Base-by-base conservation (phyloP, 1,140 invertebrate genomes). In the Apis florea region DNA sequence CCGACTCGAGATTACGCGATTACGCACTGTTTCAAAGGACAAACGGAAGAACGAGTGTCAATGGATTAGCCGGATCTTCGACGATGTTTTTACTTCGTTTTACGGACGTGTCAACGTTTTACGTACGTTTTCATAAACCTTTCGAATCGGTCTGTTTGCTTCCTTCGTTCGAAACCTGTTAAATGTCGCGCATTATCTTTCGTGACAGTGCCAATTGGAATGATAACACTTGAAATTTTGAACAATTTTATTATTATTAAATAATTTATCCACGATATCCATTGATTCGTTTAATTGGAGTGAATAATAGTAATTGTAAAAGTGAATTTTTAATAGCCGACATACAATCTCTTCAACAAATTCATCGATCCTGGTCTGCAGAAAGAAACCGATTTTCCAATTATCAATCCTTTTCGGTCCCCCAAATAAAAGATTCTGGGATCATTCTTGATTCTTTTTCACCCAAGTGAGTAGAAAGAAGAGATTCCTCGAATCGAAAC, bases 1-100 rank as follows among this genome's bases (percentile, higher is more conserved):
- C 31, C 31, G 24, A 10, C 68, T 49, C 64, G 31, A 59, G 74
- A 83, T 69, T 59, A 68, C 73, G 21, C 49, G 49, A 72, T 71
- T 56, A 51, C 63, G 77, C 54, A 31, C 24, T 19, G 31, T 70
- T n/a, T 31, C 26, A 5, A n/a, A n/a, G 40, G 21, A 1, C 51
- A 31, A 40, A 8, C 26, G 19, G 76, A 9, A n/a, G n/a, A 17
- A 24, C n/a, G 31, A n/a, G 47, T 63, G 77, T 49, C 75, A 26
- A 68, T 40, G 67, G 17, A 59, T 71, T 21, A 49, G 19, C 8
- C 5, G 13, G 24, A 21, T 24, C 9, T 31, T 59, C 56, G 49
- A 51, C 24, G 54, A 47, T 21, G 31, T 66, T 66, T 66, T 24
- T 26, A n/a, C 64, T 40, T 12, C 59, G 10, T 64, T 64, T 64